These are phyloP conservation scores for Lacanobia oleracea DNA, from an alignment of 2,888 invertebrate species.

Conservation along the genomic window DNA sequence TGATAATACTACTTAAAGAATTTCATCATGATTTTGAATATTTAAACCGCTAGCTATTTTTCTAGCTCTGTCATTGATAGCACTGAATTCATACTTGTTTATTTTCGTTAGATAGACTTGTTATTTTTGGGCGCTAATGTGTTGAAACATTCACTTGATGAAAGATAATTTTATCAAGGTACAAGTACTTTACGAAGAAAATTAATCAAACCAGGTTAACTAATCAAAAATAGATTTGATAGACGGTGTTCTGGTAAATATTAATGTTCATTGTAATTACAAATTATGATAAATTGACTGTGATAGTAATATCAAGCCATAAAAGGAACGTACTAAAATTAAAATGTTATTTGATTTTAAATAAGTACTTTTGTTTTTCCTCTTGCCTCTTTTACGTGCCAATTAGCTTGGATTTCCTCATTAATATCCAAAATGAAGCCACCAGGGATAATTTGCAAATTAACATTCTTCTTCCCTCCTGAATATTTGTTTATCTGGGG, in stretches of 20 bases:
- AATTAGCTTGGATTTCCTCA: neutral
- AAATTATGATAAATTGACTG: constrained; percentile 20
- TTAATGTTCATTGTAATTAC: constrained; percentile 29
- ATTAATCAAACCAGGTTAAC: constrained; percentile 31
- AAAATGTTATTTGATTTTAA: neutral
- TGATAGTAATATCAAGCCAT: constrained; percentile 1
- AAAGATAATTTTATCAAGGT: constrained; percentile 53
- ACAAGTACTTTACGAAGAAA: constrained; percentile 11
- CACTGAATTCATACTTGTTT: constrained; percentile 7
- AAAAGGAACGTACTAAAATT: neutral
- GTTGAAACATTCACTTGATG: constrained; percentile 32
- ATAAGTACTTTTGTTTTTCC: neutral
- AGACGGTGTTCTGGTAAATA: constrained; percentile 17
- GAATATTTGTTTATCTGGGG: neutral
- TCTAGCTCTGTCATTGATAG: neutral
- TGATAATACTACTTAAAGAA: neutral
- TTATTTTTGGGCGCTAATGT: constrained; percentile 35
- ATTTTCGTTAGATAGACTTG: constrained; percentile 27
- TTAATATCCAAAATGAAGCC: neutral
- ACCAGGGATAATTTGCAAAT: neutral
- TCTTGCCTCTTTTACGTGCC: neutral
- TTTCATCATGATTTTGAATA: constrained; percentile 8
- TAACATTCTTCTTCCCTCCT: neutral
- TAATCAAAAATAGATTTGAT: constrained; percentile 39
- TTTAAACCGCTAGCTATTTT: neutral